Conservation (phyloP, 2,888 invertebrate species). For the Andrena camellia region DNA sequence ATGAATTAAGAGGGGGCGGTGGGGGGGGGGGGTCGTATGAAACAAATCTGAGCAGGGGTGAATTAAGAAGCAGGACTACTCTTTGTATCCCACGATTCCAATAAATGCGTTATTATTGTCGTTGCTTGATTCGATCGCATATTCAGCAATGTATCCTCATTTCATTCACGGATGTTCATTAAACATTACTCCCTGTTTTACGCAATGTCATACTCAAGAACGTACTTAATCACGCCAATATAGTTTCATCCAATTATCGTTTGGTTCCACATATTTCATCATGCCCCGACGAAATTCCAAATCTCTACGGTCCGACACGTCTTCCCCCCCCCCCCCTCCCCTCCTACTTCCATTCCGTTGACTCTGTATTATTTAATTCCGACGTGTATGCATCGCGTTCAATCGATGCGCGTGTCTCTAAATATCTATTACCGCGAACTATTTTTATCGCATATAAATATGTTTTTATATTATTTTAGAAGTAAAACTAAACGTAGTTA, state of each 20-base stretch:
- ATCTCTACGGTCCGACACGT: conserved; percentile 13
- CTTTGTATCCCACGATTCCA: not conserved
- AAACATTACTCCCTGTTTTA: conserved; percentile 28
- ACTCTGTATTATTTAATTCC: conserved; percentile 20
- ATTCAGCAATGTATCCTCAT: conserved; percentile 25
- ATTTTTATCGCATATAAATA: conserved; percentile 27
- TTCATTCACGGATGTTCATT: conserved; percentile 23
- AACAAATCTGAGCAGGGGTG: conserved; percentile 19
- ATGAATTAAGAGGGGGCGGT: not conserved
- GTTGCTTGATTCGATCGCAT: conserved; percentile 41
- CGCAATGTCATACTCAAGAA: conserved; percentile 15
- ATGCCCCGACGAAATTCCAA: not conserved
- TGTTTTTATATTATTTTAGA: conserved; percentile 23
- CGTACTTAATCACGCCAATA: conserved; percentile 49
- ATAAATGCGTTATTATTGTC: conserved; percentile 45
- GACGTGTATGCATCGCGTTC: not conserved
- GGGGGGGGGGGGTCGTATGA: not conserved
- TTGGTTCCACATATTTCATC: conserved; percentile 17
- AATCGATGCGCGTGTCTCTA: conserved; percentile 9
- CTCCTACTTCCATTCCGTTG: conserved; percentile 28
- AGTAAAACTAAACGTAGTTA: conserved; percentile 16
- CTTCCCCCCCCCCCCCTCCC: too few species aligned
- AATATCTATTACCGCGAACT: conserved; percentile 20
- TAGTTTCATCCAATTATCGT: conserved; percentile 41
- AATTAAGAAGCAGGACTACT: conserved; percentile 21